Evolutionary conservation across 2,888 invertebrate species (phyloP).

Genomic region (Ichneumoninae sp.): DNA sequence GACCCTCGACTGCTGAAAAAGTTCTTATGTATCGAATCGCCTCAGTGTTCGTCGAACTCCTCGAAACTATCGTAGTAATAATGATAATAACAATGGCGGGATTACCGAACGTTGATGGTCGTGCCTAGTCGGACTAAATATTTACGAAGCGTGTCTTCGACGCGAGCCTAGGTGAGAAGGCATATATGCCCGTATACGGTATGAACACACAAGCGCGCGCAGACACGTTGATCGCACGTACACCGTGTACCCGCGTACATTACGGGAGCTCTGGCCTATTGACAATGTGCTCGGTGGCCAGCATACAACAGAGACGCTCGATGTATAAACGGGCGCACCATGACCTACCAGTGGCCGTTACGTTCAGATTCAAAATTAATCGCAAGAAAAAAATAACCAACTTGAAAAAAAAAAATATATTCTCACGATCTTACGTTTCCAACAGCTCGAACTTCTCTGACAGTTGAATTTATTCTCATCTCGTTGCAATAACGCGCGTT

Average conservation of each 20-base stretch:
- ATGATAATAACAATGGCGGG: conserved; percentile 48
- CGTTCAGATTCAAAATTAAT: conserved; percentile 15
- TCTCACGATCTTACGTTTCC: conserved; percentile 4
- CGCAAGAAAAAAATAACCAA: neutral
- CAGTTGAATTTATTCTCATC: conserved; percentile 23
- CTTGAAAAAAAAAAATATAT: neutral
- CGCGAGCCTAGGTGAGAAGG: conserved; percentile 59
- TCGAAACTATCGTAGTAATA: neutral
- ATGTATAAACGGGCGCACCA: conserved; percentile 13
- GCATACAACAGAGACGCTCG: conserved; percentile 6
- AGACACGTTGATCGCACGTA: neutral
- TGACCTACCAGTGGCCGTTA: conserved; percentile 7
- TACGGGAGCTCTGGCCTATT: conserved; percentile 59
- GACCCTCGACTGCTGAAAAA: neutral
- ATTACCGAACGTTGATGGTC: conserved; percentile 42
- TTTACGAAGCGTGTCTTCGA: conserved; percentile 62
- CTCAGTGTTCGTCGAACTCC: neutral
- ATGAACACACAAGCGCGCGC: neutral
- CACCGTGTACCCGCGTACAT: conserved; percentile 14
- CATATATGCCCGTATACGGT: conserved; percentile 22
- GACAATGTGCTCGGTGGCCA: conserved; percentile 55
- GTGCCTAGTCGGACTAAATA: conserved; percentile 60
- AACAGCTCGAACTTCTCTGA: conserved; percentile 17
- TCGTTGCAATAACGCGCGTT: conserved; percentile 3
- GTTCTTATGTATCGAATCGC: neutral